Conservation (phyloP, 2,797 vertebrate genomes). For the Schizopygopsis pylzovi region DNA sequence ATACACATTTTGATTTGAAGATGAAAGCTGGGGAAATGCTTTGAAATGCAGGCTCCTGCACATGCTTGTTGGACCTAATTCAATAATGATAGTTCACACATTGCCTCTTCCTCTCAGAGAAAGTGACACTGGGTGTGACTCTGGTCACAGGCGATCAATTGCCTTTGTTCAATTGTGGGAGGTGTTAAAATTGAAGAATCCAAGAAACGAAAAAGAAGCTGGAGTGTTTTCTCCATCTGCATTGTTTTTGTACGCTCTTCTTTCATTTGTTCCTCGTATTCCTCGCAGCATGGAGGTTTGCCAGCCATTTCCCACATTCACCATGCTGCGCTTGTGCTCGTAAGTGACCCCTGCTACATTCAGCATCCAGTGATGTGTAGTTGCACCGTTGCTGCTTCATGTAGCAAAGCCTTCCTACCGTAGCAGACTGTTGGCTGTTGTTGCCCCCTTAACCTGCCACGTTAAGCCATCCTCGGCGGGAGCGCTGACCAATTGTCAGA, state of each 20-base stretch:
- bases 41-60: constrained; percentile 77
- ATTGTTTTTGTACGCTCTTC: constrained; percentile 4
- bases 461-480: constrained; percentile 64
- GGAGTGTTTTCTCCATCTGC: not conserved
- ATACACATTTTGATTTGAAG: constrained; percentile 78
- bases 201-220: not conserved
- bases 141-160: constrained; percentile 31
- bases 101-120: constrained; percentile 53
- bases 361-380: constrained; percentile 12
- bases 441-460: constrained; percentile 77
- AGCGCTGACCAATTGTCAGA: constrained; percentile 78
- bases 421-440: constrained; percentile 74
- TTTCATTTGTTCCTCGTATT: constrained; percentile 6
- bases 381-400: constrained; percentile 28
- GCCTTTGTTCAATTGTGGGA: constrained; percentile 2
- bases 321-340: not conserved
- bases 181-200: not conserved
- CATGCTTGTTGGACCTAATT: constrained; percentile 67
- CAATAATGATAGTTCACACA: constrained; percentile 76
- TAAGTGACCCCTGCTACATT: constrained; percentile 3
- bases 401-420: constrained; percentile 34
- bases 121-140: constrained; percentile 33
- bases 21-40: constrained; percentile 77
- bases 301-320: constrained; percentile 17
- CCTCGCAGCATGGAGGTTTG: not conserved